Evolutionary conservation across 2,797 vertebrate species (phyloP), one percentile per base, ranked within the genome.

Genomic region (Cheirogaleus major): DNA sequence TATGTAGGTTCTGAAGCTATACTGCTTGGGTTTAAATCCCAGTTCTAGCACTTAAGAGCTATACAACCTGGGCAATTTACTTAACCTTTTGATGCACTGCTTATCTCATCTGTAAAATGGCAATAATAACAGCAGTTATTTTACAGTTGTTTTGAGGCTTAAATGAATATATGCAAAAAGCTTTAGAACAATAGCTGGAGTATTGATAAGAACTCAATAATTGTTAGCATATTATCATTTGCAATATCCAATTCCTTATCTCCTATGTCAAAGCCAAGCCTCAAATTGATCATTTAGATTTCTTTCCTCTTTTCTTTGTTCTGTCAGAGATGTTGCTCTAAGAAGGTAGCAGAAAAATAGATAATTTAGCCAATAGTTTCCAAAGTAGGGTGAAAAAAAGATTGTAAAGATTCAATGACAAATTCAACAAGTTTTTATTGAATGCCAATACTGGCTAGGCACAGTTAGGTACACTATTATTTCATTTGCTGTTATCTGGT

Each of bases 351-450:
- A 81, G 72, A 65, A 85, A 92, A 79, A 94, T 41, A 85, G 43
- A 38, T 92, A 84, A 84, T 30, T 92, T 93, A 87, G 83, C 89
- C 73, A 80, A 80, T 12, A 70, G 48, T 65, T 48, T 95, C 27
- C 57, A 87, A 95, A 95, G 70, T 63, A 89, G 91, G 32, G 18
- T 86, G 55, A 48, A 32, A 81, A 67, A 57, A 45, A 90, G 41
- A 93, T 35, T 55, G 35, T 69, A 86, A 86, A 91, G 45, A 82
- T 55, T 91, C 85, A 89, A 3, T 82, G 78, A 95, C 67, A 97
- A 96, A 88, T 87, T 82, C 67, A 95, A 59, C 35, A 88, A 69
- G 32, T 59, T 85, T 92, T 96, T 96, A 96, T 84, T 96, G 48
- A 89, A 67, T 84, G 50, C 35, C 45, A 91, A 27, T 55, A 81